phyloP scores from a whole-genome alignment of 2,113 vertebrate species.

The Burhinus bistriatus region DNA sequence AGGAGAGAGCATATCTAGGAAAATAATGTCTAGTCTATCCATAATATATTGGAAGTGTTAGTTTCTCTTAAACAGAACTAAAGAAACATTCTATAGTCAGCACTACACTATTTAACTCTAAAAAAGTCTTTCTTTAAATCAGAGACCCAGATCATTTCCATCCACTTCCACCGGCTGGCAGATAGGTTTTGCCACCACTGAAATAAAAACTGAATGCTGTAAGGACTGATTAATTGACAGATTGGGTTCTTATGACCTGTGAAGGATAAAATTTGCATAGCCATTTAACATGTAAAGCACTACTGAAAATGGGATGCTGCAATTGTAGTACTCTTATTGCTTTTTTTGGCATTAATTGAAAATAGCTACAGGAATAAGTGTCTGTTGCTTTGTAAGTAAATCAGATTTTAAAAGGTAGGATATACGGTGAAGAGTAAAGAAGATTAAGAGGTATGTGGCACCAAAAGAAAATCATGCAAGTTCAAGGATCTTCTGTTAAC shows the following conservation, averaged over 20 bases:
- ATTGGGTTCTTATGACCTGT: background rate
- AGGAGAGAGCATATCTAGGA: background rate
- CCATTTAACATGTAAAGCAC: background rate
- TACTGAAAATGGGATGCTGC: background rate
- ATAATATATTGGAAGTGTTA: background rate
- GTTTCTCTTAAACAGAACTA: background rate
- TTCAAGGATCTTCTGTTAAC: background rate
- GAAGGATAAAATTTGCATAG: background rate
- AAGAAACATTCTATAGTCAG: background rate
- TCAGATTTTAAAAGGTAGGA: background rate
- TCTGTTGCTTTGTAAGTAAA: background rate
- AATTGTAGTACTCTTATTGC: background rate
- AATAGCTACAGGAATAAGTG: background rate
- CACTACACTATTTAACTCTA: background rate
- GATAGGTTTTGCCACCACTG: background rate
- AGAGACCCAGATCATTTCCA: background rate
- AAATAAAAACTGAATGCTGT: background rate
- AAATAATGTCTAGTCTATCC: background rate
- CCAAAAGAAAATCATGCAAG: background rate
- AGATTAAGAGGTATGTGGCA: background rate
- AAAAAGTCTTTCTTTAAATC: background rate
- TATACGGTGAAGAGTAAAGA: background rate
- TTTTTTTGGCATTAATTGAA: background rate
- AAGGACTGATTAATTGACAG: background rate
- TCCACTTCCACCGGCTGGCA: background rate